Conservation (phyloP, 2,797 vertebrate species). For the Cyclopterus lumpus region DNA sequence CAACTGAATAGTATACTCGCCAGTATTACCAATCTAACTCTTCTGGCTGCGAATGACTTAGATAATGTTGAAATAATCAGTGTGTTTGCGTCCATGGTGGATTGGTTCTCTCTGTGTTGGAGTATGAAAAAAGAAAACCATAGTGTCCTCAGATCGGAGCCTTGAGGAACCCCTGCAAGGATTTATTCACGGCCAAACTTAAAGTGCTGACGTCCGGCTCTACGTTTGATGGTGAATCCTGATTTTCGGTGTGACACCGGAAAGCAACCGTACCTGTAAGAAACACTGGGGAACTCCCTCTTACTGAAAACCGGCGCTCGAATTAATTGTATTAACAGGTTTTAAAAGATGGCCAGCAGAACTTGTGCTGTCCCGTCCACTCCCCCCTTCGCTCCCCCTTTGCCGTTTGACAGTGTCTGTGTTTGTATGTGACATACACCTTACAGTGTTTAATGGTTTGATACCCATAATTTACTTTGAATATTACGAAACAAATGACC, state of each 20-base stretch:
- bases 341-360: constrained; percentile 59
- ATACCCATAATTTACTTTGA: constrained; percentile 77
- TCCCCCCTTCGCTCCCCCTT: constrained; percentile 10
- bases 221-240: constrained; percentile 5
- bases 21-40: constrained; percentile 52
- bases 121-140: constrained; percentile 33
- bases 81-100: constrained; percentile 64
- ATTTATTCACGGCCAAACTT: constrained; percentile 6
- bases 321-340: constrained; percentile 40
- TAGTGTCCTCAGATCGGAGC: constrained; percentile 36
- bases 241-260: constrained; percentile 19
- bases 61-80: constrained; percentile 57
- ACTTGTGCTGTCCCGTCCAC: constrained; percentile 39
- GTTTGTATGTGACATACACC: constrained; percentile 81
- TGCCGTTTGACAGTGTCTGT: constrained; percentile 79
- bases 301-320: constrained; percentile 18
- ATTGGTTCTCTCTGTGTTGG: constrained; percentile 53
- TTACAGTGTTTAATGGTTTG: constrained; percentile 73
- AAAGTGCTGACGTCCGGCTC: constrained; percentile 15
- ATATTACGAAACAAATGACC: constrained; percentile 67
- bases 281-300: constrained; percentile 29
- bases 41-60: constrained; percentile 51
- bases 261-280: constrained; percentile 5
- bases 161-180: constrained; percentile 41
- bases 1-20: constrained; percentile 61